Base-by-base conservation (phyloP, 2,888 invertebrate species). In the Fragum fragum region DNA sequence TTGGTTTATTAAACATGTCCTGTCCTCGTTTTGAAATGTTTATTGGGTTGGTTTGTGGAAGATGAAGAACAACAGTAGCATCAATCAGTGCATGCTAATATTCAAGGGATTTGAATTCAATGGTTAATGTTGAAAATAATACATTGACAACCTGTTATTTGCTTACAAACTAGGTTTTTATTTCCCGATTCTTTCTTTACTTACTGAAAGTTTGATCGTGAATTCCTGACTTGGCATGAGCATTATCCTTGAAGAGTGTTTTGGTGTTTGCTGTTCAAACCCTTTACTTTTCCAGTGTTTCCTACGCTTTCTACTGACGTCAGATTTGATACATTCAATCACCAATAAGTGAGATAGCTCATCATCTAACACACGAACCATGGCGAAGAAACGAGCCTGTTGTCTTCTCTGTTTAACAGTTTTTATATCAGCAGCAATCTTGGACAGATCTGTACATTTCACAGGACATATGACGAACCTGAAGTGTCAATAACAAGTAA, bases 371-470 rank as follows among this genome's bases (percentile, higher is more conserved):
- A 23, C 57, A 3, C 47, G 53, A 0, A 76, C 16, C 76, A 76
- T 76, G 42, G 57, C 76, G 47, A 76, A 76, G 47, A 76, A 76
- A 7, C 76, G 53, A 9, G 69, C 76, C 14, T 57, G 28, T 59
- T 76, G 76, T 28, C 57, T 36, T 21, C 55, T 57, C 23, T 69
- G n/a, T 47, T 76, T 76, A 0, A 55, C 26, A 39, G 69, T 76
- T 21, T 57, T 29, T 28, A 73, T 59, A 9, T 73, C 73, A 1
- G 26, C 21, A 1, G 23, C 23, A 6, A 66, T 42, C 26, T 66
- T 39, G 3, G 66, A 21, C 0, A 66, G 16, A 42, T 66, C 66
- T 39, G 28, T 29, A 29, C 28, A 53, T 28, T 53, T 52, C 18
- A 68, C 26, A 21, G 70, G 53, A 70, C 70, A 70, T 1, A 70